These are phyloP conservation scores for Lasioglossum zephyrum DNA, from an alignment of 2,888 invertebrate genomes.

Conservation along the genomic window DNA sequence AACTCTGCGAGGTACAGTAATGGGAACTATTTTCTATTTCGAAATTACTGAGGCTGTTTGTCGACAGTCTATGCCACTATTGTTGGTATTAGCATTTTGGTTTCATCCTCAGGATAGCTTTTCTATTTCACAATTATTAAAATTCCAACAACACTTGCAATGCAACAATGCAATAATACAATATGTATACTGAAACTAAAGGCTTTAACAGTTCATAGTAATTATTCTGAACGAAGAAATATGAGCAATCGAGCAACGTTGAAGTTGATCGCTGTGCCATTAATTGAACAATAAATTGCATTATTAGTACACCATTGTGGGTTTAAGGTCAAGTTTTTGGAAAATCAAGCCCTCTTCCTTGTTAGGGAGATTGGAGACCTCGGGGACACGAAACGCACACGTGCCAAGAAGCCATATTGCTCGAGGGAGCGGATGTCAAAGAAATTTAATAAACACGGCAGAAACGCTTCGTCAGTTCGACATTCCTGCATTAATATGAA, in stretches of 20 bases:
- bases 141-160: too few species aligned
- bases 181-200: too few species aligned
- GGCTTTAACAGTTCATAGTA: neutral
- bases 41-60: neutral
- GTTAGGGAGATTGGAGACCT: neutral
- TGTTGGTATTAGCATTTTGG: too few species aligned
- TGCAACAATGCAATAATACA: neutral
- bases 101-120: too few species aligned
- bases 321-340: neutral
- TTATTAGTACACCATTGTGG: neutral
- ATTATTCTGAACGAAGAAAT: neutral
- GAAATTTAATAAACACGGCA: slow-evolving; percentile 75
- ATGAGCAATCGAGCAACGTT: neutral
- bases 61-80: neutral
- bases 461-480: slow-evolving; percentile 54
- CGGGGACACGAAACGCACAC: slow-evolving; percentile 20
- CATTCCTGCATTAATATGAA: slow-evolving; percentile 71
- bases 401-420: slow-evolving; percentile 48
- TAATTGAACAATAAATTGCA: neutral
- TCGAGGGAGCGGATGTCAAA: slow-evolving; percentile 58
- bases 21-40: neutral
- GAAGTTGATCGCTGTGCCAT: neutral
- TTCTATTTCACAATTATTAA: too few species aligned
- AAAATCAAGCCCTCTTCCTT: neutral
- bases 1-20: neutral